Evolutionary conservation across 2,888 invertebrate genomes (phyloP), one percentile per base, ranked within the genome.

Genomic region (Drosophila leonis): DNA sequence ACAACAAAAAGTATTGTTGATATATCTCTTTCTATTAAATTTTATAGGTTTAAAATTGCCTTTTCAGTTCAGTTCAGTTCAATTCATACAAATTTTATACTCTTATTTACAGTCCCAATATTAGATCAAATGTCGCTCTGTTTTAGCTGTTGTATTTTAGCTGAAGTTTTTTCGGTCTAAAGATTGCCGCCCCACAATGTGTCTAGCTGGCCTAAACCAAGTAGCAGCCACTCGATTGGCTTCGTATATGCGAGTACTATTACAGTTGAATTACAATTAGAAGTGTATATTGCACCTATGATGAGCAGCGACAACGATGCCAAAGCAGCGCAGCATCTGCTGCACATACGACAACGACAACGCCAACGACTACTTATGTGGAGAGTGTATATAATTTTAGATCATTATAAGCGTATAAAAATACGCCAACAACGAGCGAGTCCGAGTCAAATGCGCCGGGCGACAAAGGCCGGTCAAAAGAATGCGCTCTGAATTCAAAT

Each of bases 221-320:
- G 35, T 39, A 57, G 39, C 65, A 46, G 31, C 10, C 41, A 27
- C 42, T 33, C 65, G 18, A 62, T 59, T 76, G 69, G 68, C 67
- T 65, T 64, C 81, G 73, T 82, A 66, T 83, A 80, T 73, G 12
- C 52, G 52, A 52, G 52, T 52, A 80, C 49, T 49, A 72, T 86
- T 88, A 83, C 83, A 86, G 70, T 78, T 74, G 71, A 86, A 86
- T 86, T 88, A 82, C 80, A 86, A 82, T 86, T 88, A 88, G 82
- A 88, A 82, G 88, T 88, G 88, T 86, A 63, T 66, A 80, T 86
- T 86, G 85, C 88, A 82, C 55, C 69, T 51, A 56, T 67, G 44
- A 70, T 65, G 70, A 70, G 74, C 54, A 55, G 78, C 64, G 65
- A 71, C 70, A 80, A 70, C 68, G 76, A 64, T 60, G 75, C 74